Evolutionary conservation across 2,888 invertebrate genomes (phyloP).

Genomic region (Drepanosiphum platanoidis): DNA sequence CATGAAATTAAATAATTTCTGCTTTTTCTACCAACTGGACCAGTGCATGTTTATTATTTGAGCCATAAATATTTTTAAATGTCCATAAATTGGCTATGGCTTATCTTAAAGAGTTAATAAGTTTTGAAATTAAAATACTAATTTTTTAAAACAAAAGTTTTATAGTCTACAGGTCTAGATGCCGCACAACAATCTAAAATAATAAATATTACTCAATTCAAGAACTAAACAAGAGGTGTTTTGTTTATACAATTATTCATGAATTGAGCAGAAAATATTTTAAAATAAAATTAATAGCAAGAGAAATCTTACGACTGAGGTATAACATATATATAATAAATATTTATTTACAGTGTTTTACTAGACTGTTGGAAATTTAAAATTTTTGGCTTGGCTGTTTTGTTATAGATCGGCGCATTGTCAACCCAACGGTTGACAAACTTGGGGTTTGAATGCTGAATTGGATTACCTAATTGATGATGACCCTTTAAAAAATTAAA

Average conservation of each 20-base stretch:
- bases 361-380: not conserved
- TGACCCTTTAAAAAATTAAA: not conserved
- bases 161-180: not conserved
- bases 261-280: not conserved
- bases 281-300: not conserved
- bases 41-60: too few species aligned
- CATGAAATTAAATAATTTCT: too few species aligned
- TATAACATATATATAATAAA: not conserved
- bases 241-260: not conserved
- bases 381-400: not conserved
- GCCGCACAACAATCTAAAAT: not conserved
- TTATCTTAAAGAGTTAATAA: too few species aligned
- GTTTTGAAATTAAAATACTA: too few species aligned
- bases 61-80: too few species aligned
- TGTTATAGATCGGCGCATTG: not conserved
- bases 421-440: constrained; percentile 36
- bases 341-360: constrained; percentile 5
- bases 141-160: too few species aligned
- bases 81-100: too few species aligned
- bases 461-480: not conserved
- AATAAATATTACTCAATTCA: not conserved
- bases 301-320: not conserved
- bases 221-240: not conserved
- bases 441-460: not conserved
- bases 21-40: too few species aligned